Evolutionary conservation across 2,113 vertebrate species (phyloP).

Genomic region (Nothoprocta perdicaria): DNA sequence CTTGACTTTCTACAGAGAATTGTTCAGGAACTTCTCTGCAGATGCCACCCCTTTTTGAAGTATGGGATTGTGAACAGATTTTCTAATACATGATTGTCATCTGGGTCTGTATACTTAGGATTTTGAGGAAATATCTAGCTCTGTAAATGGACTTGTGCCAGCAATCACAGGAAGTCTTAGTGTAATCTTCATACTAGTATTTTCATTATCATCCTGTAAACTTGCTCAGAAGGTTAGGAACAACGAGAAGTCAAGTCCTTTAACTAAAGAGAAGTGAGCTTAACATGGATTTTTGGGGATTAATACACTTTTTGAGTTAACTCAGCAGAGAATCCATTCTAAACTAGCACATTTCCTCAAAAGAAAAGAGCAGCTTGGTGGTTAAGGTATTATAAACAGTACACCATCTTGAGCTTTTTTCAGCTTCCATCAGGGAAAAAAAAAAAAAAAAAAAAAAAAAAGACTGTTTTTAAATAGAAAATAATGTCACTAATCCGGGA

Average conservation of each 20-base stretch:
- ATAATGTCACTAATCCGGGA: constrained; percentile 43
- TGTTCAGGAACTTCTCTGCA: not conserved
- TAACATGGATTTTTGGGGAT: constrained; percentile 7
- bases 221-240: not conserved
- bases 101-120: not conserved
- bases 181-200: not conserved
- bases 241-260: not conserved
- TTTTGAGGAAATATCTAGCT: not conserved
- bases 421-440: constrained; percentile 54
- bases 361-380: not conserved
- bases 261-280: not conserved
- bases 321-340: constrained; percentile 1
- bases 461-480: constrained; percentile 39
- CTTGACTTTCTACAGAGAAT: not conserved
- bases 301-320: constrained; percentile 28
- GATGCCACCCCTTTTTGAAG: not conserved
- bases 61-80: not conserved
- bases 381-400: not conserved
- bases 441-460: constrained; percentile 15
- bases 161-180: not conserved
- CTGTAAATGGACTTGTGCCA: not conserved
- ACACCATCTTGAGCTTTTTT: not conserved
- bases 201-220: not conserved
- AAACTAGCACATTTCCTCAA: not conserved
- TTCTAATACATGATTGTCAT: not conserved